Evolutionary conservation across 2,113 vertebrate species (phyloP), one percentile per base, ranked within the genome.

Genomic region (Eptesicus fuscus): DNA sequence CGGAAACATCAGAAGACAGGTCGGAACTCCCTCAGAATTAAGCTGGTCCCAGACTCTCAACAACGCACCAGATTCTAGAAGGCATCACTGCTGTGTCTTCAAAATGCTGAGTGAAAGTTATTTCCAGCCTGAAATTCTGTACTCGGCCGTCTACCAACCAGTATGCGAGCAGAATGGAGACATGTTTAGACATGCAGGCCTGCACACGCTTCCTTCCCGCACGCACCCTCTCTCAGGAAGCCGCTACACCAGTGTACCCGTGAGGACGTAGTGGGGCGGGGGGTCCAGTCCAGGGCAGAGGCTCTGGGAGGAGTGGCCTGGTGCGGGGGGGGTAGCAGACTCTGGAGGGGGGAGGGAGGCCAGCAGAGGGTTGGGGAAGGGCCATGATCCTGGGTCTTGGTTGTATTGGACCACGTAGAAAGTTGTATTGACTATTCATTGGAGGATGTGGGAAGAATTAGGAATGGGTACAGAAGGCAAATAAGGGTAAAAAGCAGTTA

Each of bases 291-390:
- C 5, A 12, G n/a, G 32, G 56, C 18, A 37, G 69, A n/a, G 7
- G 9, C 79, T 56, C 42, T n/a, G 42, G 51, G 51, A 17, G 37
- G 51, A 65, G 7, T 7, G 7, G 20, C 32, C 11, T 4, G 69
- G n/a, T n/a, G n/a, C n/a, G n/a, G n/a, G 16, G 5, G 7, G 3
- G 47, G 63, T 2, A 8, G 2, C 2, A 0, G 28, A 4, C 22
- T 4, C 18, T 6, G 61, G 61, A 11, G 0, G 28, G 2, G 28
- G 28, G 2, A 11, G 28, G 63, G 30, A 16, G 0, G 47, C 53
- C 53, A 56, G 20, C 18, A 56, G 7, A 56, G 35, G 49, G 30
- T 2, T 28, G 2, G 4, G 44, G 42, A 30, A 25, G 0, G 13
- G n/a, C 9, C 4, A 1, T 9, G 3, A 61, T n/a, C 0, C 35